These are phyloP conservation scores for Luehdorfia chinensis DNA, from an alignment of 1,140 invertebrate genomes.

Conservation along the genomic window DNA sequence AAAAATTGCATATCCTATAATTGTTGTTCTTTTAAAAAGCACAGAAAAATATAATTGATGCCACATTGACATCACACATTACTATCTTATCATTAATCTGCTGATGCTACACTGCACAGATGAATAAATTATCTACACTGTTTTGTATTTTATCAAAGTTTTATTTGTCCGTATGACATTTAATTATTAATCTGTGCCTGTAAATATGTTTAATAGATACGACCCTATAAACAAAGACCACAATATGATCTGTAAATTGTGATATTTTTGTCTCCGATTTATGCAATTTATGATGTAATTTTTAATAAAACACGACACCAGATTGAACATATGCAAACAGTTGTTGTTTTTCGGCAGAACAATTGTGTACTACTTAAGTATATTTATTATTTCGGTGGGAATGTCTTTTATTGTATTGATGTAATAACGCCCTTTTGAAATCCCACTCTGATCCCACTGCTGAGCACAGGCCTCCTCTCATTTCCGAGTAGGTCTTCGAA, in stretches of 20 bases:
- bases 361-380: conserved; percentile 45
- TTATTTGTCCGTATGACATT: neutral
- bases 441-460: no score
- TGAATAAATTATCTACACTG: no score
- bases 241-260: conserved; percentile 38
- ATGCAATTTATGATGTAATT: conserved; percentile 24
- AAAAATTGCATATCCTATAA: no score
- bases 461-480: no score
- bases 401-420: conserved; percentile 17
- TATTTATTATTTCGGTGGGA: conserved; percentile 46
- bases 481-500: no score
- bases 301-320: conserved; percentile 19
- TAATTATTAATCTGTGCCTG: neutral
- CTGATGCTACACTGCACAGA: no score
- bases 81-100: no score
- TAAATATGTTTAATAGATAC: neutral
- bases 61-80: no score
- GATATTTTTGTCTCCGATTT: conserved; percentile 35
- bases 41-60: no score
- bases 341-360: conserved; percentile 37
- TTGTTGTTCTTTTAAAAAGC: no score
- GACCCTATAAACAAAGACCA: neutral
- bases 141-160: no score
- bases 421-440: no score
- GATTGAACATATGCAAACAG: conserved; percentile 26